Evolutionary conservation across 1,140 invertebrate genomes (phyloP), one percentile per base, ranked within the genome.

Genomic region (Penaeus chinensis): DNA sequence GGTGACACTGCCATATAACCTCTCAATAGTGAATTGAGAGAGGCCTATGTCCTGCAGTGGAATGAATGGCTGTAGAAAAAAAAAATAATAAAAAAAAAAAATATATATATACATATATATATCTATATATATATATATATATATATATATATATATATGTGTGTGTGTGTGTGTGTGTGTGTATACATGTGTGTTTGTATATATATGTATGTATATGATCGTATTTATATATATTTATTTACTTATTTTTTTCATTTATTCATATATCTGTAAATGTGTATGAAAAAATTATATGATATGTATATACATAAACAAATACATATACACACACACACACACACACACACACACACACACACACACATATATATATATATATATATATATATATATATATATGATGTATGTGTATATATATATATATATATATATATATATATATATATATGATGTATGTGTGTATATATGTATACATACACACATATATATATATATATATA

Each of bases 171-270:
- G 65, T 82, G 65, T 66, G 65, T 82, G 37, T 47, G 62, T 82
- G 65, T 66, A 37, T 82, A 62, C 66, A 37, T 82, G 65, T 69
- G 65, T 37, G 78, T 80, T 54, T 82, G 81, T 37, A 37, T 82
- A 37, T 66, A 37, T 66, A 37, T 83, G 65, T 83, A 37, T 83
- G 65, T 66, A 69, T 69, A 69, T 69, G 22, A 24, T 24, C 22
- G 32, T 69, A 69, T 69, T 24, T 69, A 69, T 69, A 69, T 69
- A 69, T 69, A 69, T 20, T 24, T 69, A 69, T 69, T 10, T 69
- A 69, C 32, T 10, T 69, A 69, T 69, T 10, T 69, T 24, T 69
- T 10, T n/a, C n/a, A 24, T 10, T 32, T 32, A 32, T 0, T 32
- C 2, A 32, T 32, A 32, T 32, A 32, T 32, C 32, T 32, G 32